Evolutionary conservation across 2,113 vertebrate species (phyloP), one percentile per base, ranked within the genome.

Genomic region (Osmerus mordax): DNA sequence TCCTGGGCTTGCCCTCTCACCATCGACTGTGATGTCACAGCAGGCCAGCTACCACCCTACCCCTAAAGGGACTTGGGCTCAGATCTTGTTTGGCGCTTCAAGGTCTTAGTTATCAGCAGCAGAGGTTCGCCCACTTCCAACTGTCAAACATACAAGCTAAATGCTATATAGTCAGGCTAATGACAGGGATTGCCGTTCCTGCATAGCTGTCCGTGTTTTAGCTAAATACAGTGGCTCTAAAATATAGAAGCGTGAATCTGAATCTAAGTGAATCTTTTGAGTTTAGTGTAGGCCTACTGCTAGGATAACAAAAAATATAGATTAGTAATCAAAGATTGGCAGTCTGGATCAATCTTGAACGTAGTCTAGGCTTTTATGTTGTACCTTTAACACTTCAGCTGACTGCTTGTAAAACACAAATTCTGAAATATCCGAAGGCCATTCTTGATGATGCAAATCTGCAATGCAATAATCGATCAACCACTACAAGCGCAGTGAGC

Each of bases 381-480:
- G 74, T 59, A 81, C 73, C 70, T 78, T 77, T 73, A 59, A 71
- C 59, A 15, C 56, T 73, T 54, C 65, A 51, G 64, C 75, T 65
- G 25, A 73, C 9, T 7, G 21, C 64, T 2, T 25, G 41, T 23
- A 58, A 60, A 65, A 65, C 18, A 28, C 65, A 58, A 56, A 16
- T 23, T 60, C 16, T 58, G 61, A 12, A 12, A 70, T 1, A 75
- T 32, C 14, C 68, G 63, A 71, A 73, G 61, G 67, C 81, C 53
- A 63, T 75, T 70, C 11, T 69, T 3, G 0, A 55, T 54, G 52
- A 58, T 28, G 55, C n/a, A 52, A 63, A 73, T 60, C 1, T 78
- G 67, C 15, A 75, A 65, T 29, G 51, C 47, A 67, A 52, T 15
- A 28, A 63, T 54, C 61, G 68, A 73, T 71, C 66, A 61, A 73